Evolutionary conservation across 2,888 invertebrate genomes (phyloP).

Genomic region (Tethea ocularis): DNA sequence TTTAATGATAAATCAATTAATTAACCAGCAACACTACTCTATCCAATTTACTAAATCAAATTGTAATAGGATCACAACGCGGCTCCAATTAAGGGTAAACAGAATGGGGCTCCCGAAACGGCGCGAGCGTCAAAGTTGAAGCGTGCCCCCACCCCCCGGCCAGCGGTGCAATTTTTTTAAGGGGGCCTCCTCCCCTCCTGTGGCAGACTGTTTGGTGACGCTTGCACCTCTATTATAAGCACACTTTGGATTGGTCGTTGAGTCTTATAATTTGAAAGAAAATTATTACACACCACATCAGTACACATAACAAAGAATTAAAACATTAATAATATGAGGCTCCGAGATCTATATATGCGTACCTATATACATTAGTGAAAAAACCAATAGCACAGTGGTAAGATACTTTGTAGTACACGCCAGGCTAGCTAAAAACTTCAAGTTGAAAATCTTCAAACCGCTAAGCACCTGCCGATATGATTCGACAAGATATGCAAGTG

Average conservation of each 20-base stretch:
- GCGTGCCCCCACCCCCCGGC: constrained; percentile 37
- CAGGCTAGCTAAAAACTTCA: too few relatives aligned
- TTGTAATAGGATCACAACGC: constrained; percentile 56
- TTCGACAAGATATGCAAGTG: too few relatives aligned
- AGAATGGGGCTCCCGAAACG: constrained; percentile 52
- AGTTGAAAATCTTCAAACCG: too few relatives aligned
- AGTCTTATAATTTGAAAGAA: background rate
- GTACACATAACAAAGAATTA: too few relatives aligned
- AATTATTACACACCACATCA: background rate
- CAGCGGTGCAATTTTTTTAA: constrained; percentile 73
- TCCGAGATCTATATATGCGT: too few relatives aligned
- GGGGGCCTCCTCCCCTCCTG: constrained; percentile 53
- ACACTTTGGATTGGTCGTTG: constrained; percentile 39
- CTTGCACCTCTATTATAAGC: constrained; percentile 63
- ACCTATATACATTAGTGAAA: background rate
- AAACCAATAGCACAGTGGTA: background rate
- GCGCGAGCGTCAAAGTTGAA: constrained; percentile 76
- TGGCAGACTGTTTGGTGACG: constrained; percentile 76
- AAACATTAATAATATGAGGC: too few relatives aligned
- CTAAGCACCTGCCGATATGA: too few relatives aligned
- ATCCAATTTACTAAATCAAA: constrained; percentile 51
- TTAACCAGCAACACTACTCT: background rate
- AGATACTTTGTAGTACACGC: too few relatives aligned
- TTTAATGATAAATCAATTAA: background rate
- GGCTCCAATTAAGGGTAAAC: constrained; percentile 71